Percentiles rank a stretch among this genome's conserved stretches.
Conservation (phyloP, 2,113 vertebrate genomes). For the Alosa alosa region DNA sequence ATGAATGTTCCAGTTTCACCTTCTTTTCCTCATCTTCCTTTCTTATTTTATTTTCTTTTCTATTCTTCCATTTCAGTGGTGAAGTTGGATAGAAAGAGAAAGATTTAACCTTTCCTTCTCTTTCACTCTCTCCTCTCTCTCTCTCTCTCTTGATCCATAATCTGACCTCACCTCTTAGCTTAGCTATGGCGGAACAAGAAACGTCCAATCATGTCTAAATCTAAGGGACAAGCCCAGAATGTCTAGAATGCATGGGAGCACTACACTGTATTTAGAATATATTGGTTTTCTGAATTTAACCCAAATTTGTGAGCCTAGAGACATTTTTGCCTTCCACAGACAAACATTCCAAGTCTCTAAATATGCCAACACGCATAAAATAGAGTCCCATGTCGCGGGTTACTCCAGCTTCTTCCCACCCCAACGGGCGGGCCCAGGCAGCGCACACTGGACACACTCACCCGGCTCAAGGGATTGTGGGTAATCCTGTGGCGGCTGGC, state of each 20-base stretch:
- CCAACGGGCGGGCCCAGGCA: background rate
- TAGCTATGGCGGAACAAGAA: background rate
- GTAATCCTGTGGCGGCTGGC: conserved; percentile 78
- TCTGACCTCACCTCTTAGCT: background rate
- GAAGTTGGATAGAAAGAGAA: background rate
- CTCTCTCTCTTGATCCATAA: background rate
- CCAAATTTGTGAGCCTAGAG: background rate
- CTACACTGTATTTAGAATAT: background rate
- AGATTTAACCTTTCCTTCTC: background rate
- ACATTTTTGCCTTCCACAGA: background rate
- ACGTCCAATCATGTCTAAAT: background rate
- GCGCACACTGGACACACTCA: conserved; percentile 54
- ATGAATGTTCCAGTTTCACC: no score
- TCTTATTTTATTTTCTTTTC: no score
- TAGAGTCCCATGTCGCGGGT: no score
- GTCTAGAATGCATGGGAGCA: background rate
- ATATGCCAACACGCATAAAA: background rate
- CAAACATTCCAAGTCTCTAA: background rate
- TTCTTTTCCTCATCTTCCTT: no score
- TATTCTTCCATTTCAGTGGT: background rate
- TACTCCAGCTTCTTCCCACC: no score
- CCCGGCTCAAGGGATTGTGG: conserved; percentile 85
- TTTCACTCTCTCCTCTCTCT: background rate
- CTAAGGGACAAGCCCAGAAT: background rate
- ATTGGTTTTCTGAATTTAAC: no score